Evolutionary conservation across 2,113 vertebrate genomes (phyloP).

Genomic region (Labrus mixtus): DNA sequence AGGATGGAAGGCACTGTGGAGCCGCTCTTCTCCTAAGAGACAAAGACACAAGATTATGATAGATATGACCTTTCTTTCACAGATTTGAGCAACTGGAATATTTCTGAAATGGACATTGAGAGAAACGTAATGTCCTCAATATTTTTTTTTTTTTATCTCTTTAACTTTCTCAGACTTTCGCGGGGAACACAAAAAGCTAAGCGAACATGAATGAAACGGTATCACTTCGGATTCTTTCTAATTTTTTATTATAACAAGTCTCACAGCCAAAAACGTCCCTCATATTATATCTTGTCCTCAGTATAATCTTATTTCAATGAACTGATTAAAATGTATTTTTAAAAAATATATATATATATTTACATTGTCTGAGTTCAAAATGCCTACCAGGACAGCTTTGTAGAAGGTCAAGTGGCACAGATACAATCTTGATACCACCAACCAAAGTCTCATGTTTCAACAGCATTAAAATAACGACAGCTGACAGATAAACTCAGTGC

Average conservation of each 20-base stretch:
- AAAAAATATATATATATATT: background rate
- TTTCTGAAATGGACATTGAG: background rate
- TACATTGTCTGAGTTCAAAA: background rate
- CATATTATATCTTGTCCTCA: background rate
- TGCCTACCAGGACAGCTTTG: background rate
- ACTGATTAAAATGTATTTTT: background rate
- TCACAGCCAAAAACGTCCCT: background rate
- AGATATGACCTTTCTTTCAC: background rate
- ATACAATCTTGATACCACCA: background rate
- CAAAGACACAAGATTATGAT: background rate
- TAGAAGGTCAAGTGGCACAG: background rate
- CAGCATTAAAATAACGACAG: background rate
- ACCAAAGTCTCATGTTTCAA: background rate
- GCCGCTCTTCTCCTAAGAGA: slow-evolving; percentile 92
- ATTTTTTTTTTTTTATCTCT: too few relatives aligned
- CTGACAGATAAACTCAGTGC: background rate
- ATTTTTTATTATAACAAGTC: background rate
- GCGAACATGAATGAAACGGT: background rate
- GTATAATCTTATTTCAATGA: background rate
- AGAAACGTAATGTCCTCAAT: too few relatives aligned
- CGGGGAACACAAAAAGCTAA: background rate
- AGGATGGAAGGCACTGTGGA: slow-evolving; percentile 98
- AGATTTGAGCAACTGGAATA: background rate
- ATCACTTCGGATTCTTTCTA: background rate
- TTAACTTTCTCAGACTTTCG: too few relatives aligned